phyloP scores from a whole-genome alignment of 1,140 invertebrate genomes.

The Drepana arcuata region DNA sequence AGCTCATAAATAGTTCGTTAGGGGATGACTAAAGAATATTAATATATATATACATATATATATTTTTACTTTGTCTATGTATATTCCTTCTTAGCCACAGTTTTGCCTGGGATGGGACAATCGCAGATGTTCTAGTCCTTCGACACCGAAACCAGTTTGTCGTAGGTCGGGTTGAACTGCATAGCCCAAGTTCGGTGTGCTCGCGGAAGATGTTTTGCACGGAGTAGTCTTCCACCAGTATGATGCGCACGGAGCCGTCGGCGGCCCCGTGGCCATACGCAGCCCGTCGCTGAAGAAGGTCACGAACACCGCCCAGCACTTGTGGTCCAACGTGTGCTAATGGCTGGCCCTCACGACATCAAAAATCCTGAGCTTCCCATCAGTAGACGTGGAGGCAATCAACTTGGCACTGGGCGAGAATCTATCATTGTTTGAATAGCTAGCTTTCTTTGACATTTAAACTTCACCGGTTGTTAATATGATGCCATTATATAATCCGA shows the following conservation, averaged over 20 bases:
- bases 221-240: slow-evolving; percentile 84
- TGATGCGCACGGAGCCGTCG: slow-evolving; percentile 93
- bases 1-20: slow-evolving; percentile 22
- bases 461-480: too few species aligned
- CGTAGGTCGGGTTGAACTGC: neutral
- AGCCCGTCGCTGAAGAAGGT: slow-evolving; percentile 90
- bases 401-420: slow-evolving; percentile 95
- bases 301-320: slow-evolving; percentile 92
- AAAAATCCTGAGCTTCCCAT: slow-evolving; percentile 95
- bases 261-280: slow-evolving; percentile 91
- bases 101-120: neutral
- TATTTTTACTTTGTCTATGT: neutral
- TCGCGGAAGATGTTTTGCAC: slow-evolving; percentile 93
- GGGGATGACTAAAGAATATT: slow-evolving; percentile 3
- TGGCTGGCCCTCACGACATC: slow-evolving; percentile 91
- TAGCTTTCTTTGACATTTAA: too few species aligned
- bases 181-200: slow-evolving; percentile 65
- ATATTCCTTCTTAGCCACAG: too few species aligned
- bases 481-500: too few species aligned
- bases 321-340: slow-evolving; percentile 88
- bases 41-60: slow-evolving; percentile 1
- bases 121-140: slow-evolving; percentile 1
- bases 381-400: slow-evolving; percentile 93
- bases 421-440: too few species aligned
- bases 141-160: neutral